Evolutionary conservation across 2,797 vertebrate genomes (phyloP).

Genomic region (Amniataba percoides): DNA sequence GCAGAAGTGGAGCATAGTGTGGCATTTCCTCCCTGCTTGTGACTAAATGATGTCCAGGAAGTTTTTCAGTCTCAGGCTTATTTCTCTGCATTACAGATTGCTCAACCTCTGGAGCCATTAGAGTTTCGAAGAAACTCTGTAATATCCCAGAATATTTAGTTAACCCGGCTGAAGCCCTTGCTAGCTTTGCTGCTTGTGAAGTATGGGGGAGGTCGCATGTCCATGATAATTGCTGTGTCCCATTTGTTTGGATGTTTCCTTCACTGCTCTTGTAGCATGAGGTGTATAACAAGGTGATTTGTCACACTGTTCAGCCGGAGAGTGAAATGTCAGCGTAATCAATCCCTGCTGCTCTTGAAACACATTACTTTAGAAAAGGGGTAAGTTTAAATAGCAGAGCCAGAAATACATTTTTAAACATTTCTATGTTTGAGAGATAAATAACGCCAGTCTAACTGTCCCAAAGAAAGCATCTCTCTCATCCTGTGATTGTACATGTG

Average conservation of each 20-base stretch:
- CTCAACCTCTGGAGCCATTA: constrained; percentile 6
- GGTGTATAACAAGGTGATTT: constrained; percentile 4
- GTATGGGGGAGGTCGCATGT: neutral
- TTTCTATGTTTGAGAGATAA: neutral
- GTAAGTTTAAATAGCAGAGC: neutral
- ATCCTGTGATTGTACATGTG: neutral
- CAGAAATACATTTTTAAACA: neutral
- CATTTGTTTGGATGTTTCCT: constrained; percentile 8
- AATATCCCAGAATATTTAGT: constrained; percentile 15
- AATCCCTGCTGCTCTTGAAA: constrained; percentile 16
- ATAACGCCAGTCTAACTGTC: neutral
- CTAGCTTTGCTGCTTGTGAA: neutral
- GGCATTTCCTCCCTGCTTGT: neutral
- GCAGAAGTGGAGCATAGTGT: neutral
- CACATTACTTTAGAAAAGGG: neutral
- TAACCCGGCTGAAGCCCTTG: constrained; percentile 3
- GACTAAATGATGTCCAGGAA: constrained; percentile 1
- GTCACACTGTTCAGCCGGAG: neutral
- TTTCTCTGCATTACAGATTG: neutral
- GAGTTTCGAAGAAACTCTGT: neutral
- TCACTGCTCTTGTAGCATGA: neutral
- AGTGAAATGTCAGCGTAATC: constrained; percentile 27
- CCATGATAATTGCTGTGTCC: neutral
- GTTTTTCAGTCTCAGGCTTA: neutral
- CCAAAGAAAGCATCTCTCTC: constrained; percentile 6